Conservation (phyloP, 2,113 vertebrate genomes). For the Romanogobio albipinnatus region DNA sequence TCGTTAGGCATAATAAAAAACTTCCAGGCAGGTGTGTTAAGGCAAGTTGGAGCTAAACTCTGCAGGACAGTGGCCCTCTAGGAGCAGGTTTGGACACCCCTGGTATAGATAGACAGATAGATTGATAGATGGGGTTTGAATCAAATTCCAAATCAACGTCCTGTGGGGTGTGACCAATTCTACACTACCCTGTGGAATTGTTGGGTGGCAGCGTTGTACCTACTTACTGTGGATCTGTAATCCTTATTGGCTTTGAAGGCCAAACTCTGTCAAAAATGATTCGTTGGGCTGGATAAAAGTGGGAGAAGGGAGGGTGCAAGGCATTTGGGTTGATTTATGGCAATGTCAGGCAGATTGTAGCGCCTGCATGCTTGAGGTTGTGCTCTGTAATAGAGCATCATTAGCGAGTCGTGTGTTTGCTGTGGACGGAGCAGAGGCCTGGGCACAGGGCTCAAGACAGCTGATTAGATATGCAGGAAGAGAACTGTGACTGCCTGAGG, state of each 20-base stretch:
- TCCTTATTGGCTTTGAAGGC: conserved; percentile 56
- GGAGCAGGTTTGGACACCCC: too few relatives aligned
- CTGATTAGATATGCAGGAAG: conserved; percentile 63
- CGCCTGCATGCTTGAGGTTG: conserved; percentile 66
- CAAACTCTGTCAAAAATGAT: conserved; percentile 63
- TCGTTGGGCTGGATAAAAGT: conserved; percentile 59
- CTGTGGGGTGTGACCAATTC: not conserved
- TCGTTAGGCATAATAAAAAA: too few relatives aligned
- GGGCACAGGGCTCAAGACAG: conserved; percentile 56
- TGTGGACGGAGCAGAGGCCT: conserved; percentile 45
- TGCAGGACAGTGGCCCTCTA: too few relatives aligned
- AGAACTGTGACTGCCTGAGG: conserved; percentile 52
- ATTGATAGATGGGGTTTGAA: not conserved
- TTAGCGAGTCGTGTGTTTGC: conserved; percentile 65
- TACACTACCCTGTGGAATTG: not conserved
- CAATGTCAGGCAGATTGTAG: conserved; percentile 60
- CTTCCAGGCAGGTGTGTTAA: too few relatives aligned
- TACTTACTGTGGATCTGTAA: conserved; percentile 48
- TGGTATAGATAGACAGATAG: not conserved
- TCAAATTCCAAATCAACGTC: not conserved
- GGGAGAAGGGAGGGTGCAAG: conserved; percentile 29
- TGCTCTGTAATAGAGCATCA: conserved; percentile 59
- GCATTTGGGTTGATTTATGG: conserved; percentile 66
- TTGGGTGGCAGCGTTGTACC: not conserved
- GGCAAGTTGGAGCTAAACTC: too few relatives aligned